Percentiles rank a stretch among this genome's conserved stretches.
phyloP scores from a whole-genome alignment of 2,113 vertebrate genomes.

The Campylorhamphus procurvoides region DNA sequence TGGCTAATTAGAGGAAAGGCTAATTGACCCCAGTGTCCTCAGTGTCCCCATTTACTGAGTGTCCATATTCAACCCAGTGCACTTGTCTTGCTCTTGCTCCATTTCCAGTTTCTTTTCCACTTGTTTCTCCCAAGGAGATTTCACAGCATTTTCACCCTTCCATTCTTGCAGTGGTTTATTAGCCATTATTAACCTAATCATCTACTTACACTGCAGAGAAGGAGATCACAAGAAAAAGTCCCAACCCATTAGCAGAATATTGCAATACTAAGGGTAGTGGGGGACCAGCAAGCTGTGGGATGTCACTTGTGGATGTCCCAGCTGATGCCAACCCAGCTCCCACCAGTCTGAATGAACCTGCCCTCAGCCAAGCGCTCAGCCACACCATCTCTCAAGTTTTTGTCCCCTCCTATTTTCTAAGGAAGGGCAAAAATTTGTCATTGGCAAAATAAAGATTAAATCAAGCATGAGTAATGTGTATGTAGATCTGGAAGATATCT shows the following conservation, averaged over 20 bases:
- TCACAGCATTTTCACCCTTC: not conserved
- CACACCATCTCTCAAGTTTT: not conserved
- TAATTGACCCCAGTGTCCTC: conserved; percentile 28
- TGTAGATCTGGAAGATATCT: conserved; percentile 24
- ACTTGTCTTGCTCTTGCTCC: conserved; percentile 10
- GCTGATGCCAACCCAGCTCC: not conserved
- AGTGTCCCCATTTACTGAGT: conserved; percentile 55
- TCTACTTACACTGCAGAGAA: not conserved
- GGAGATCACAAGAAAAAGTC: not conserved
- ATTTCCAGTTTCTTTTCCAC: no score
- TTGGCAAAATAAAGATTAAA: not conserved
- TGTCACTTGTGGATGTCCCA: not conserved
- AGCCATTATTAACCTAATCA: not conserved
- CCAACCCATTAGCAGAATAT: not conserved
- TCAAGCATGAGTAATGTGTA: conserved; percentile 20
- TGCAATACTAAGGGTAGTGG: not conserved
- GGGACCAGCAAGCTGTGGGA: not conserved
- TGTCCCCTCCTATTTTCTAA: not conserved
- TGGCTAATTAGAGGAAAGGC: not conserved
- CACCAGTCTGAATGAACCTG: not conserved
- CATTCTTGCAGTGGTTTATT: not conserved
- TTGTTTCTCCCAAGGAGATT: conserved; percentile 20
- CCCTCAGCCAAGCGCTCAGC: rapidly evolving
- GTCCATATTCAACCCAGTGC: not conserved
- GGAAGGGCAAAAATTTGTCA: not conserved